Conservation (phyloP, 2,888 invertebrate genomes). For the Pilophorus perplexus region DNA sequence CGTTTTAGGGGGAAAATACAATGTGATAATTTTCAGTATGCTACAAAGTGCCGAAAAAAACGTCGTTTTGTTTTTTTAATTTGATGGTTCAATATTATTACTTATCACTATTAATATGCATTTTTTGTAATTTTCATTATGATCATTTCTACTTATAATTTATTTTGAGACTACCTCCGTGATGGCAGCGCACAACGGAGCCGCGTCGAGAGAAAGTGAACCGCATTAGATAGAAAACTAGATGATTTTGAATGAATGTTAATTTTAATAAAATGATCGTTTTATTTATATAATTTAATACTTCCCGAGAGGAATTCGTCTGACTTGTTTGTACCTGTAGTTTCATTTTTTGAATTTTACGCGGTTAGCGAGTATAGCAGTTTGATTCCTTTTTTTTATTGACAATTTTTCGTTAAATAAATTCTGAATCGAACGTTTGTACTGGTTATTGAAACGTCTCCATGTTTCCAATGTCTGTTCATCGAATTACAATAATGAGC, state of each 20-base stretch:
- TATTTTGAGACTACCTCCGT: slow-evolving; percentile 24
- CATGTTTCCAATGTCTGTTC: too few relatives aligned
- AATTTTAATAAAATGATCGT: slow-evolving; percentile 5
- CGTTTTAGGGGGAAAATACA: slow-evolving; percentile 4
- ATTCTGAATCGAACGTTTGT: too few relatives aligned
- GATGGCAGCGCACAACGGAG: background rate
- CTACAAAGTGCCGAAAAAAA: slow-evolving; percentile 28
- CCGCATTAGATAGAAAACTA: background rate
- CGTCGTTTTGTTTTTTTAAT: background rate
- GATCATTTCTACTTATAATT: slow-evolving; percentile 20
- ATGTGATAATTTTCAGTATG: slow-evolving; percentile 33
- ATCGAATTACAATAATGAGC: too few relatives aligned
- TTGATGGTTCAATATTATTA: background rate
- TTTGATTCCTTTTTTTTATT: slow-evolving; percentile 17
- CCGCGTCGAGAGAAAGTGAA: slow-evolving; percentile 9
- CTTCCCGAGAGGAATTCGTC: background rate
- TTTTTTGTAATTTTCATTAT: slow-evolving; percentile 1
- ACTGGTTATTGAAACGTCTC: too few relatives aligned
- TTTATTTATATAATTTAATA: slow-evolving; percentile 16
- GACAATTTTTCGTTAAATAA: slow-evolving; percentile 17
- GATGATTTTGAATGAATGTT: slow-evolving; percentile 21
- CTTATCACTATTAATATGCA: slow-evolving; percentile 6
- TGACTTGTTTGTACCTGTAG: slow-evolving; percentile 28
- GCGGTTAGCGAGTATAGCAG: background rate
- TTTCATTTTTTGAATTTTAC: slow-evolving; percentile 3